Base-by-base conservation (phyloP, 2,888 invertebrate genomes). In the Nephrocerus scutellatus region DNA sequence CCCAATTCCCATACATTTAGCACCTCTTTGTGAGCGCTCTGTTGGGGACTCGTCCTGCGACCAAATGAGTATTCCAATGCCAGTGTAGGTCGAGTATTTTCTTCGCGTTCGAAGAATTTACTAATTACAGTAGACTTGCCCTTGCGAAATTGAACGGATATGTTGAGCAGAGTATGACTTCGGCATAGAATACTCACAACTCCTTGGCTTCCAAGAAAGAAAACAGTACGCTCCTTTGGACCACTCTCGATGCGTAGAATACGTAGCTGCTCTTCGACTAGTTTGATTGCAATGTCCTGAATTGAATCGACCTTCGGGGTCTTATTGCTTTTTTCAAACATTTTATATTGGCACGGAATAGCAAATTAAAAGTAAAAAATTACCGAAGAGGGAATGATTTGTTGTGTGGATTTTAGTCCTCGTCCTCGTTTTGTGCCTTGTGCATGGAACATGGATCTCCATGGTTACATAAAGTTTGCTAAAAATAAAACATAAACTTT, bases 11-110 rank as follows among this genome's bases (percentile, higher is more conserved):
- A 93, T 23, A 92, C 76, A 58, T 92, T 87, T 41, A 84, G 80
- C 29, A 79, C 65, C 39, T 68, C 65, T 5, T 64, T 62, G 0
- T 53, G 49, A 7, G 46, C 39, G 18, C 43, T 43, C 21, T 54
- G 53, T 6, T 57, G 49, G 18, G 53, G 54, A 6, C 65, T 71
- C 39, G 74, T 73, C 64, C 81, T 80, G 53, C 89, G 75, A 0
- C 83, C 89, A 68, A 82, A 92, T 8, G 82, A 83, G 62, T 91
- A 93, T 59, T 92, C 91, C 54, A 92, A 67, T 0, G 87, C 87
- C 35, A 89, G 71, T 0, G 91, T 90, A 32, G 87, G 82, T 51
- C 82, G 82, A 1, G 75, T 70, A 14, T 70, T 64, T 51, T 89
- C 88, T 39, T 78, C 79, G 59, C 82, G 81, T 46, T 90, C 88